phyloP scores from a whole-genome alignment of 2,797 vertebrate genomes.

The Eidolon dupreanum region DNA sequence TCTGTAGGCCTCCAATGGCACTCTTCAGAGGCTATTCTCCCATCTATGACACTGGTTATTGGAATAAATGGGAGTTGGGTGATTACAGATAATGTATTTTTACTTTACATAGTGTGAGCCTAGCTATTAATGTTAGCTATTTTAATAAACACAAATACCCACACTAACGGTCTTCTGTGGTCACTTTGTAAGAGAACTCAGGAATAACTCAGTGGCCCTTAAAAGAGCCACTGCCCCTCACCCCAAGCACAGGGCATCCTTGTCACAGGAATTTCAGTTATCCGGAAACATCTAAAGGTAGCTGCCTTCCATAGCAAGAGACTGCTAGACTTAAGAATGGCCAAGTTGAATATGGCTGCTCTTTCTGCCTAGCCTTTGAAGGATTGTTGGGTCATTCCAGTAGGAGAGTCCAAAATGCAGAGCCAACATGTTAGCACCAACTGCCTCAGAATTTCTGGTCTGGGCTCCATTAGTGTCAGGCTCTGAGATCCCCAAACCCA shows the following conservation, averaged over 20 bases:
- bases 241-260: neutral
- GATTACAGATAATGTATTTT: slow-evolving; percentile 69
- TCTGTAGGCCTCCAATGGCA: neutral
- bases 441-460: neutral
- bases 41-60: slow-evolving; percentile 72
- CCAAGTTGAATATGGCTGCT: neutral
- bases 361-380: slow-evolving; percentile 13
- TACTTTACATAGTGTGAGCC: slow-evolving; percentile 68
- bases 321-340: neutral
- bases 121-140: slow-evolving; percentile 47
- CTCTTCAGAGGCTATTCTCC: slow-evolving; percentile 74
- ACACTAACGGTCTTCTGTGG: neutral
- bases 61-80: slow-evolving; percentile 60
- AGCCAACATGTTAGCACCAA: neutral
- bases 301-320: neutral
- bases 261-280: neutral
- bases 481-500: neutral
- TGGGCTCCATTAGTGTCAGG: neutral
- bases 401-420: neutral
- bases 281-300: neutral
- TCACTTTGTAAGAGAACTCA: slow-evolving; percentile 21
- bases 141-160: neutral
- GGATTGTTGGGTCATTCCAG: neutral
- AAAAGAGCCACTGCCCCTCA: neutral
- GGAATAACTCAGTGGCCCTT: neutral